Base-by-base conservation (phyloP, 2,888 invertebrate genomes). In the Pecten maximus region DNA sequence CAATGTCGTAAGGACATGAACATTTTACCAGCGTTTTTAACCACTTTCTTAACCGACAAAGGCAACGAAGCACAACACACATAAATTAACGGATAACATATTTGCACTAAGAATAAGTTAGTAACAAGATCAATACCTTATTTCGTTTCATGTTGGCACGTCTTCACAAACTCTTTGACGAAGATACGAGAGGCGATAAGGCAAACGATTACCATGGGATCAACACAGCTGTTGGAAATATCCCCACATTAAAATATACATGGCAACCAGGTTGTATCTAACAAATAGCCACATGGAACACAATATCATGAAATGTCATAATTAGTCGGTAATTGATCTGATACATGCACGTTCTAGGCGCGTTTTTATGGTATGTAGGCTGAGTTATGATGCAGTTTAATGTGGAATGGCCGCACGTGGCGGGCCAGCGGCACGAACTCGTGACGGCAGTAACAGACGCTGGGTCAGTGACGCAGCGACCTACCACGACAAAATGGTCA, bases 291-390 rank as follows among this genome's bases (percentile, higher is more conserved):
- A 74, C 74, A 74, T 74, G 74, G 74, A 74, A 74, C 35, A 74
- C 74, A 74, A 28, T 35, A 35, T 74, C 74, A 74, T 74, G 74
- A 74, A 74, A 74, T 74, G 74, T 74, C 74, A 74, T 74, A 74
- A 74, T 74, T 74, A 74, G 74, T 6, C 23, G 74, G 74, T 28
- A 74, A 35, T 74, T 74, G 74, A 74, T 74, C 35, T 28, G 35
- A 35, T 35, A 28, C 74, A 74, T 28, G 23, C 74, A 23, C 74
- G 74, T 74, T 23, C 74, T 35, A 35, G 74, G 74, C 74, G 23
- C 74, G 74, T 28, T 28, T 74, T 74, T 74, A 74, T 74, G 28
- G 74, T 28, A 74, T 28, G 35, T 28, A 74, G 35, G 28, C 35
- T 74, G 35, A 74, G 35, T 74, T 74, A 74, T 74, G 12, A 23